Evolutionary conservation across 64 coral and sea anemone species (phyloP).

Genomic region (Montipora capricornis): DNA sequence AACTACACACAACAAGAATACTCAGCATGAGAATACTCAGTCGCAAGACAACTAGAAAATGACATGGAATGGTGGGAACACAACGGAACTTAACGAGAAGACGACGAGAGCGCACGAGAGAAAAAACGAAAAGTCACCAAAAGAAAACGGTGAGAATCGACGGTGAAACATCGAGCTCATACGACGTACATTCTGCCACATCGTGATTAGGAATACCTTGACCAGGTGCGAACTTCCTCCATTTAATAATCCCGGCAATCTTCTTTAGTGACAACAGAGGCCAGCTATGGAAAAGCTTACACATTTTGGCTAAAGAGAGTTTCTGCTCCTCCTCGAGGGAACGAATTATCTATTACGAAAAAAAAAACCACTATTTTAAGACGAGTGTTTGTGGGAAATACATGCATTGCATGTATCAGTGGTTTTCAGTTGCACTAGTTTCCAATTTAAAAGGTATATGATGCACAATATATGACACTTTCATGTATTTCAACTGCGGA

Average conservation of each 20-base stretch:
- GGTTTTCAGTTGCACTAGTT: too few relatives aligned
- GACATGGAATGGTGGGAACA: too few relatives aligned
- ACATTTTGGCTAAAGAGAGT: slow-evolving; percentile 77
- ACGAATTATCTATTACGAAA: slow-evolving; percentile 51
- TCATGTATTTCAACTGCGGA: too few relatives aligned
- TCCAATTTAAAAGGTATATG: too few relatives aligned
- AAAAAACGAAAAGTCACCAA: background rate
- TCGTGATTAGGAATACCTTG: slow-evolving; percentile 49
- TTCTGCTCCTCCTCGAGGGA: slow-evolving; percentile 87
- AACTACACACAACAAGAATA: too few relatives aligned
- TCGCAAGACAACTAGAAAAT: too few relatives aligned
- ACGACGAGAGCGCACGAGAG: background rate
- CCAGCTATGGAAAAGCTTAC: slow-evolving; percentile 91
- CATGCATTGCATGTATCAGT: background rate
- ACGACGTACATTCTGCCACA: background rate
- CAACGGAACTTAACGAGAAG: background rate
- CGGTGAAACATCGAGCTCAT: background rate
- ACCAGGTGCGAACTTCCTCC: slow-evolving; percentile 83
- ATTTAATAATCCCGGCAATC: slow-evolving; percentile 84
- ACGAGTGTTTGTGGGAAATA: background rate
- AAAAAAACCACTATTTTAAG: background rate
- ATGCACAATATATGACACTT: too few relatives aligned
- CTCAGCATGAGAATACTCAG: too few relatives aligned
- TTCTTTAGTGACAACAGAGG: slow-evolving; percentile 89
- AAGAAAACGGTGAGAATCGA: background rate